Percentiles rank a stretch among this genome's conserved stretches.
Evolutionary conservation across 2,888 invertebrate genomes (phyloP).

Genomic region (Leptothorax acervorum): DNA sequence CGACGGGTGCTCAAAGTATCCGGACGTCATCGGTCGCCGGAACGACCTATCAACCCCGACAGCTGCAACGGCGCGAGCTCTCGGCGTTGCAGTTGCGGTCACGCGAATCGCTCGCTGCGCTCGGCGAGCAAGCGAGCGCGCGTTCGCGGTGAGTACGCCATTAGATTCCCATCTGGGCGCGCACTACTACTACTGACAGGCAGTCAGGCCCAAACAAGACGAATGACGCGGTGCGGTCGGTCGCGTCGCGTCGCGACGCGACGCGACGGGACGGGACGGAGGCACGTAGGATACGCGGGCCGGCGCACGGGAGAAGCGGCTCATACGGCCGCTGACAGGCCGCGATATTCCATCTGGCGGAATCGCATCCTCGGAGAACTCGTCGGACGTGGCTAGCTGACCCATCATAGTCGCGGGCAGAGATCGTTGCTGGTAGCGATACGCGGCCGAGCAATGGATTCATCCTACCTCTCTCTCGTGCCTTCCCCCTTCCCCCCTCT

Average conservation of each 20-base stretch:
- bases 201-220: slow-evolving; percentile 74
- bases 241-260: slow-evolving; percentile 60
- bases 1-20: neutral
- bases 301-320: slow-evolving; percentile 45
- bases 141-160: slow-evolving; percentile 43
- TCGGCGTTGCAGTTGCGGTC: slow-evolving; percentile 41
- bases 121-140: neutral
- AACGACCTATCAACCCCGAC: slow-evolving; percentile 35
- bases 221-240: slow-evolving; percentile 75
- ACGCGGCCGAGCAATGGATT: slow-evolving; percentile 36
- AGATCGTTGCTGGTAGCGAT: slow-evolving; percentile 50
- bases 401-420: slow-evolving; percentile 66
- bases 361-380: slow-evolving; percentile 74
- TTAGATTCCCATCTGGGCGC: slow-evolving; percentile 54
- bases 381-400: slow-evolving; percentile 67
- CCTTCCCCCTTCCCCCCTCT: too few relatives aligned
- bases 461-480: neutral
- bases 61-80: slow-evolving; percentile 39
- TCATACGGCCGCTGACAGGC: slow-evolving; percentile 72
- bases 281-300: slow-evolving; percentile 26
- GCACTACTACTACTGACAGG: slow-evolving; percentile 57
- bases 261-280: slow-evolving; percentile 53
- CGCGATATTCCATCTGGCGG: slow-evolving; percentile 73
- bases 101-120: slow-evolving; percentile 19
- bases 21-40: slow-evolving; percentile 7